A percentile compares a stretch with the other conserved stretches of the same genome.
phyloP scores from a whole-genome alignment of 2,888 invertebrate genomes.

The Caenorhabditis virilis region DNA sequence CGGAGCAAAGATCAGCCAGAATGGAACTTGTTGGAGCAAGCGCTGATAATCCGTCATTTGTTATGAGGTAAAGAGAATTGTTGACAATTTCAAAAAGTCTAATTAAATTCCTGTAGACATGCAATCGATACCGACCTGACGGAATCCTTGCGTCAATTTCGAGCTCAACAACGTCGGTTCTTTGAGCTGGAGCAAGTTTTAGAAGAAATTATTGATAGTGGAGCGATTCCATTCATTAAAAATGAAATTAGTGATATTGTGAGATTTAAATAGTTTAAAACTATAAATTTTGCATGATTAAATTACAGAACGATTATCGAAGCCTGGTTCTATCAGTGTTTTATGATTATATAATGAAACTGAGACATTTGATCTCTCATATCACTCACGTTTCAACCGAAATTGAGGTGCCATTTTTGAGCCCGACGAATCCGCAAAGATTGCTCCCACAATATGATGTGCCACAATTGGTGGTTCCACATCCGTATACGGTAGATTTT shows the following conservation, averaged over 20 bases:
- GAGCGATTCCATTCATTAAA: conserved; percentile 8
- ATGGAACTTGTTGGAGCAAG: background rate
- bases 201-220: conserved; percentile 12
- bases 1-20: background rate
- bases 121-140: conserved; percentile 17
- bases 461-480: background rate
- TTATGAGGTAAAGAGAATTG: background rate
- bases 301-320: conserved; percentile 11
- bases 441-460: conserved; percentile 21
- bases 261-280: background rate
- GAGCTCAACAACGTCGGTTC: conserved; percentile 8
- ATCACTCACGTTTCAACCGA: conserved; percentile 14
- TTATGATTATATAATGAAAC: conserved; percentile 12
- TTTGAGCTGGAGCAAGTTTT: conserved; percentile 12
- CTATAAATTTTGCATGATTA: background rate
- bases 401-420: conserved; percentile 16
- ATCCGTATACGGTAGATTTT: conserved; percentile 2
- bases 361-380: conserved; percentile 21
- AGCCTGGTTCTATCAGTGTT: conserved; percentile 14
- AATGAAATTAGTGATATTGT: background rate
- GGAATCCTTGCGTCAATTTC: conserved; percentile 4
- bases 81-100: background rate
- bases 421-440: conserved; percentile 4
- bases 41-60: background rate
- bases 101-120: conserved; percentile 7